Conservation (phyloP, 2,797 vertebrate genomes). For the Falco cherrug region DNA sequence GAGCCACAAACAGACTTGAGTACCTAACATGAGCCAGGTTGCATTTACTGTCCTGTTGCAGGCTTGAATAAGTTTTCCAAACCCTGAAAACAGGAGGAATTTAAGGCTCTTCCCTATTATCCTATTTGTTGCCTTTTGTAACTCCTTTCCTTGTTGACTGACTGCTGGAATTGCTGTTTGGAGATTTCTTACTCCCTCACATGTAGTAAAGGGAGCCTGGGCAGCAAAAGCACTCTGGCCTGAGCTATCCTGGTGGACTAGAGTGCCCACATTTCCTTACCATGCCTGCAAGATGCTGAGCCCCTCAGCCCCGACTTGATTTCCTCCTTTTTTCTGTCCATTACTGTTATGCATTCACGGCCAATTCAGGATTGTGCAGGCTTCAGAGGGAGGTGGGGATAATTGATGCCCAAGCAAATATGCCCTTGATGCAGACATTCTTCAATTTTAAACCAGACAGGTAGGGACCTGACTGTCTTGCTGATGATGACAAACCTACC, state of each 20-base stretch:
- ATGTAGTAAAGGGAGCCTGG: background rate
- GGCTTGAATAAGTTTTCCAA: background rate
- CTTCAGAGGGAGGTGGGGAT: background rate
- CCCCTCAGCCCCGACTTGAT: background rate
- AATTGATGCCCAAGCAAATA: conserved; percentile 32
- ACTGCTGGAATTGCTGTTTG: background rate
- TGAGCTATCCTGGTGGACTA: background rate
- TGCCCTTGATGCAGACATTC: conserved; percentile 16
- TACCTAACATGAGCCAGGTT: background rate
- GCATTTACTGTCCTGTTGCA: background rate
- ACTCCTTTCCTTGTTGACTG: background rate
- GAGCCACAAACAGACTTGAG: background rate
- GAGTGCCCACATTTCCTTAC: background rate
- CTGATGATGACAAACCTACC: conserved; percentile 21
- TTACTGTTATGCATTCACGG: background rate
- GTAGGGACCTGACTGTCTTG: conserved; percentile 39
- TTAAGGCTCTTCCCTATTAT: background rate
- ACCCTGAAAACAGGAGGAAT: background rate
- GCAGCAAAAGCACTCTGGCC: background rate
- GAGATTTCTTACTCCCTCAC: background rate
- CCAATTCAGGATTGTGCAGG: background rate
- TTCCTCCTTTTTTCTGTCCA: background rate
- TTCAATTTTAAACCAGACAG: conserved; percentile 31
- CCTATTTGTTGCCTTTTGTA: background rate
- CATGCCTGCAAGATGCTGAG: background rate